These are phyloP conservation scores for Standfussiana lucernea DNA, from an alignment of 2,888 invertebrate genomes.

Conservation along the genomic window DNA sequence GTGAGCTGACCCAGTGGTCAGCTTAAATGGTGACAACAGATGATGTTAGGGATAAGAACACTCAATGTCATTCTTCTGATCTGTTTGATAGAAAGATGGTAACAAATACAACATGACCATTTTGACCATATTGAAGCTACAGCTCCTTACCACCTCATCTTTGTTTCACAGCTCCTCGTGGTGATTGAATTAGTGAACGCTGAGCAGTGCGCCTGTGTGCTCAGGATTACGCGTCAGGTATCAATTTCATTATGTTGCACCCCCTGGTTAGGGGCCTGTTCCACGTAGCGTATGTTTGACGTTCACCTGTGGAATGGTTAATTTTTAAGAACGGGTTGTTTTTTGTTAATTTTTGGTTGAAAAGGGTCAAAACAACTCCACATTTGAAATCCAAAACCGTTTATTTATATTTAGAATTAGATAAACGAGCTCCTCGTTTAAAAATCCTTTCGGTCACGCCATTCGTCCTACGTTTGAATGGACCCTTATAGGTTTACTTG, in stretches of 20 bases:
- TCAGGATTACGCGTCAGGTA: slow-evolving; percentile 56
- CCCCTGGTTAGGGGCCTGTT: slow-evolving; percentile 2
- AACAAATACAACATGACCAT: not conserved
- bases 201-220: slow-evolving; percentile 33
- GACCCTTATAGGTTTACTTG: not conserved
- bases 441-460: not conserved
- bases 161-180: not conserved
- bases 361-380: not conserved
- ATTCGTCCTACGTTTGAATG: not conserved
- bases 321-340: slow-evolving; percentile 22
- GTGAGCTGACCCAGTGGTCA: no score
- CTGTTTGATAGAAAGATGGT: not conserved
- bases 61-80: not conserved
- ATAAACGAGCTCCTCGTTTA: not conserved
- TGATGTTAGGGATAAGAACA: not conserved
- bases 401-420: not conserved
- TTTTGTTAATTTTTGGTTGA: slow-evolving; percentile 2
- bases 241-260: slow-evolving; percentile 57
- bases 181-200: slow-evolving; percentile 58
- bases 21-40: not conserved
- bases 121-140: slow-evolving; percentile 9
- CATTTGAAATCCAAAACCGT: not conserved
- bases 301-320: slow-evolving; percentile 44
- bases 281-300: slow-evolving; percentile 43
- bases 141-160: no score